These are phyloP conservation scores for Lamellibrachia satsuma DNA, from an alignment of 2,888 invertebrate species.

Conservation along the genomic window DNA sequence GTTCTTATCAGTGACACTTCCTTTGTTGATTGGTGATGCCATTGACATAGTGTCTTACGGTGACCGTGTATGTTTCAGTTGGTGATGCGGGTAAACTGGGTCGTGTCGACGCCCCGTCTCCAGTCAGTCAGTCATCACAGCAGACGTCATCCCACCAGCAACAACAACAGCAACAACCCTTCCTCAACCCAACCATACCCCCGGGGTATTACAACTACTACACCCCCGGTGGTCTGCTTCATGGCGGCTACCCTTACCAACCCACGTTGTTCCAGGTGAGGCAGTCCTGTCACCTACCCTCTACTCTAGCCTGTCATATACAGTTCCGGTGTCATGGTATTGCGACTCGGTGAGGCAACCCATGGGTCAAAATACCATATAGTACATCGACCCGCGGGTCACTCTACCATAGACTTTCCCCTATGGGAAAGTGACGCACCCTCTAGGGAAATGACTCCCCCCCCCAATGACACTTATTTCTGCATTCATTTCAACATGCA, in stretches of 20 bases:
- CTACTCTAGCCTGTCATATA: no score
- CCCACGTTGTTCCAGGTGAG: constrained; percentile 61
- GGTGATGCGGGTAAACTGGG: constrained; percentile 66
- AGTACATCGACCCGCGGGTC: no score
- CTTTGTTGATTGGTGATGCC: background rate
- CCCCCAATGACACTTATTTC: no score
- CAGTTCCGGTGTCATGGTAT: no score
- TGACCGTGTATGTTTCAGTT: constrained; percentile 12
- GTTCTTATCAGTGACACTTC: no score
- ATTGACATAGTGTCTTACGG: background rate
- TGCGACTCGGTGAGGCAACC: no score
- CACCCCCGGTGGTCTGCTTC: constrained; percentile 72
- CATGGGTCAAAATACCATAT: no score
- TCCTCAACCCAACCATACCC: constrained; percentile 70
- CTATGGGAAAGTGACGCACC: no score
- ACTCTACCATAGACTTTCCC: no score
- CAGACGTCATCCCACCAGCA: constrained; percentile 70
- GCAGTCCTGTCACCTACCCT: background rate
- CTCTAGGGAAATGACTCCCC: no score
- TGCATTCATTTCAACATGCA: no score
- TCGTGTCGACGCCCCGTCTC: constrained; percentile 82
- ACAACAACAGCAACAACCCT: constrained; percentile 72
- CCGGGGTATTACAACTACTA: constrained; percentile 79
- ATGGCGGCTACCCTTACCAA: constrained; percentile 68
- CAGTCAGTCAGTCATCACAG: constrained; percentile 80